Base-by-base conservation (phyloP, 2,113 vertebrate genomes). In the Myotis lucifugus region DNA sequence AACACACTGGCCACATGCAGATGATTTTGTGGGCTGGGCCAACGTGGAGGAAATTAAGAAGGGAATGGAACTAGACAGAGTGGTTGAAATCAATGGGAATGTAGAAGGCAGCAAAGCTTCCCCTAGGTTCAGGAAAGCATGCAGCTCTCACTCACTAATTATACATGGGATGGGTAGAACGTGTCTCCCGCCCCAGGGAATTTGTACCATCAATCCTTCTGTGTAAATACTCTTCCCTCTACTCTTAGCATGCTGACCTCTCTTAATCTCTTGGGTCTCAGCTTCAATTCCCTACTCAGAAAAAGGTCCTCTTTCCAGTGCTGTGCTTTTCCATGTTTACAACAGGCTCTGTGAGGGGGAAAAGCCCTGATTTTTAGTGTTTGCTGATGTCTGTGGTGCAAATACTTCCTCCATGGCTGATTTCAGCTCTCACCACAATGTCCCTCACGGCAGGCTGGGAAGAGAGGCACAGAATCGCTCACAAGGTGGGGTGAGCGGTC, bases 401-500 rank as follows among this genome's bases (percentile, higher is more conserved):
- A 76, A 77, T 10, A 29, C 25, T 59, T 40, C 37, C 7, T 8
- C 69, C 40, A 6, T 1, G 12, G 59, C 27, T 0, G 0, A 61
- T 67, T 54, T 42, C n/a, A 52, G 54, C 29, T 37, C 5, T 17
- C 48, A 2, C 0, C 12, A 8, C 0, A 25, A 21, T 10, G 27
- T 25, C 50, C 19, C 27, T n/a, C 46, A 0, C 2, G 11, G 15
- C 46, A 61, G 40, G 3, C 2, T 50, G 29, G 25, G 69, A 46
- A 46, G 70, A 21, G 11, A 42, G 0, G 46, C 0, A 0, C 17
- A 40, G 59, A 27, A 29, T 12, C 4, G 29, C 70, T 23, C 9
- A 0, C 3, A 9, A 76, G 27, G 81, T 7, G 0, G 48, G 1
- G 17, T 2, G 37, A 79, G 50, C 3, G 0, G 25, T 18, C 17